These are phyloP conservation scores for Mercenaria mercenaria DNA, from an alignment of 1,140 invertebrate species.

Conservation along the genomic window DNA sequence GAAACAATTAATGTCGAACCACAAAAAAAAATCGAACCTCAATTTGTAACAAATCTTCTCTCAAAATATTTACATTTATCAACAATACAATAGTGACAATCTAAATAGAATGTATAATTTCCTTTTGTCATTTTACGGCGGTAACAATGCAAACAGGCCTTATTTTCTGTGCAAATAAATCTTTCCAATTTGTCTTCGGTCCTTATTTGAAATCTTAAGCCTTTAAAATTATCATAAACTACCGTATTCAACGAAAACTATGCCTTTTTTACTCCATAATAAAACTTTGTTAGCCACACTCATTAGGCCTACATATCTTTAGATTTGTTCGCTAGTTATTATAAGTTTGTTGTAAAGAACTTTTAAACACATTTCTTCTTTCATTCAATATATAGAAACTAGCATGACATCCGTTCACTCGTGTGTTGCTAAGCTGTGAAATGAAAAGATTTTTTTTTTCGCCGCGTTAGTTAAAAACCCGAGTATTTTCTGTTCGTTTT, in stretches of 20 bases:
- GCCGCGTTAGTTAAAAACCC: neutral
- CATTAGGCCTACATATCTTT: neutral
- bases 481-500: neutral
- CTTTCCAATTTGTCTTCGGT: neutral
- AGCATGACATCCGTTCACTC: constrained; percentile 1
- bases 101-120: neutral
- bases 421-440: neutral
- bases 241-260: neutral
- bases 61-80: neutral
- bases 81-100: neutral
- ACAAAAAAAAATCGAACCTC: no score
- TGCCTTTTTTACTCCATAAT: neutral
- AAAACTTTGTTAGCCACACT: neutral
- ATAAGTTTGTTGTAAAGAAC: neutral
- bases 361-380: neutral
- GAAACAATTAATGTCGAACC: no score
- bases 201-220: neutral
- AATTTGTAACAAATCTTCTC: neutral
- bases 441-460: neutral
- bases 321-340: neutral
- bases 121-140: neutral
- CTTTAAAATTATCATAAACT: neutral
- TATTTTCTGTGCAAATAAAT: constrained; percentile 8
- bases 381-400: neutral
- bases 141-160: constrained; percentile 11